Conservation (phyloP, 2,113 vertebrate genomes). For the Notarius lentiginosus region DNA sequence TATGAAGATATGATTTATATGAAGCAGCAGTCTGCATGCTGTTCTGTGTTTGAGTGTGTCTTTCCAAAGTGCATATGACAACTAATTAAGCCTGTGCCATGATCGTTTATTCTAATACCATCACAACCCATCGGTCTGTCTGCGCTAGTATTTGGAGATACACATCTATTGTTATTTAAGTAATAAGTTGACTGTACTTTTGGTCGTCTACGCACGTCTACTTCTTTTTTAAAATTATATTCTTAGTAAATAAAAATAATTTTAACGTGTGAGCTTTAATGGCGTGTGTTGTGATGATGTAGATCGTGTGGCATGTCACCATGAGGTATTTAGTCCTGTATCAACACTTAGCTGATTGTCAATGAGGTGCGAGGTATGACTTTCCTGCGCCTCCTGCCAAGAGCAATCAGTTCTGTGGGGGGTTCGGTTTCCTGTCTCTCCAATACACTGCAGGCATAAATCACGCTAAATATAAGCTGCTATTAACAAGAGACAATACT, state of each 20-base stretch:
- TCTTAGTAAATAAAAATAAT: not conserved
- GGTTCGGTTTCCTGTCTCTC: conserved; percentile 8
- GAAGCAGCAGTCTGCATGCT: not conserved
- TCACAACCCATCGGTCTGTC: not conserved
- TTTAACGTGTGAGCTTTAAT: not conserved
- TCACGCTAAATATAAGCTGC: conserved; percentile 41
- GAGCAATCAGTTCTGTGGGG: conserved; percentile 31
- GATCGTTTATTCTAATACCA: not conserved
- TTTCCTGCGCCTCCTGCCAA: conserved; percentile 38
- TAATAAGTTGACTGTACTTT: not conserved
- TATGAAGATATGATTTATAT: not conserved
- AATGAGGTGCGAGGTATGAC: conserved; percentile 36
- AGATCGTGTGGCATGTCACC: not conserved
- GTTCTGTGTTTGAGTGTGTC: not conserved
- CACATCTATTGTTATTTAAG: not conserved
- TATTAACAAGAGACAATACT: conserved; percentile 43
- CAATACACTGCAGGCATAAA: conserved; percentile 28
- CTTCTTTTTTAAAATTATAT: not conserved
- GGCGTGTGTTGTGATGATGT: not conserved
- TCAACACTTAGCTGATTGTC: conserved; percentile 35
- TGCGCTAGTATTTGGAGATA: not conserved
- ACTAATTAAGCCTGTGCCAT: not conserved
- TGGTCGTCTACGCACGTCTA: not conserved
- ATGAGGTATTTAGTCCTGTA: conserved; percentile 29
- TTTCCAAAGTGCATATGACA: not conserved